Percentiles rank a stretch among this genome's conserved stretches.
Evolutionary conservation across 2,113 vertebrate genomes (phyloP).

Genomic region (Columba livia): DNA sequence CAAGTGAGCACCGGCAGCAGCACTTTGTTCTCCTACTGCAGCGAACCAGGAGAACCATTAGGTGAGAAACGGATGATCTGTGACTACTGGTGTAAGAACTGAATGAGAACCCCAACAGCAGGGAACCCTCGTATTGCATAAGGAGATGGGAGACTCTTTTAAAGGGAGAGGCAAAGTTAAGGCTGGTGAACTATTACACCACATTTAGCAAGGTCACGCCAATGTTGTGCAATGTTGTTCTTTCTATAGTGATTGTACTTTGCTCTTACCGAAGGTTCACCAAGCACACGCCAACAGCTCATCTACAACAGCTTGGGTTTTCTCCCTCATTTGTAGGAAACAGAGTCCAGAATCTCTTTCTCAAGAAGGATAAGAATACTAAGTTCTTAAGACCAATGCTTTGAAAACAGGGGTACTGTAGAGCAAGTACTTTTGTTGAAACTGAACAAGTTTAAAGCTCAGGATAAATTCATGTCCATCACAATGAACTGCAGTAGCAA

Average conservation of each 20-base stretch:
- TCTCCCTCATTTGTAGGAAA: not conserved
- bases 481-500: not conserved
- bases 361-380: not conserved
- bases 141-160: not conserved
- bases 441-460: not conserved
- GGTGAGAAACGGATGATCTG: not conserved
- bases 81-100: not conserved
- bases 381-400: not conserved
- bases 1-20: not conserved
- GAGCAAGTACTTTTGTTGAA: not conserved
- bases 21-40: not conserved
- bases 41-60: not conserved
- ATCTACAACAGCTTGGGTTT: not conserved
- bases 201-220: not conserved
- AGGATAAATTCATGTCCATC: not conserved
- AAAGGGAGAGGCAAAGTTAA: not conserved
- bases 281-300: not conserved
- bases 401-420: not conserved
- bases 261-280: not conserved
- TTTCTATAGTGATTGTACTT: not conserved
- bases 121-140: fast-evolving
- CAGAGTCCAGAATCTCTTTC: not conserved
- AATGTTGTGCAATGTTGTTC: not conserved
- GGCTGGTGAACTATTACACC: not conserved
- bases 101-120: not conserved